Percentiles rank a stretch among this genome's conserved stretches.
Conservation (phyloP, 2,797 vertebrate genomes). For the Pseudochirops corinnae region DNA sequence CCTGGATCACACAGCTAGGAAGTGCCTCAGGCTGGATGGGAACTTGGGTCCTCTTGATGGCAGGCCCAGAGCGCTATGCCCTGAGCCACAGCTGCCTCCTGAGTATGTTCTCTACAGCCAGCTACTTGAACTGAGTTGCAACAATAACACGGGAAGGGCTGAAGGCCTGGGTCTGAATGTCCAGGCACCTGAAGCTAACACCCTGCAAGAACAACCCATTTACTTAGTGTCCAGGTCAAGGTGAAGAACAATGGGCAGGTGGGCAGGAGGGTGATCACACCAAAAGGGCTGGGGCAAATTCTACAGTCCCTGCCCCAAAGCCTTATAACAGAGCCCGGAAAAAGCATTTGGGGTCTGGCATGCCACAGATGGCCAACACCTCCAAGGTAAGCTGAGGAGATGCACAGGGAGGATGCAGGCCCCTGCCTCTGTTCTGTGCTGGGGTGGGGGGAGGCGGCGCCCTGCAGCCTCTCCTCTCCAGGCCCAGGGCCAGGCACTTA, state of each 20-base stretch:
- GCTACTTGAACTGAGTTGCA: not conserved
- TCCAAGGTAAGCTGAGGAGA: not conserved
- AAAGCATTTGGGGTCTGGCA: not conserved
- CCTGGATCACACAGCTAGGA: not conserved
- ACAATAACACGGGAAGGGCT: not conserved
- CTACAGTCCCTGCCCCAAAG: not conserved
- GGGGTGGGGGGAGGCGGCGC: not conserved
- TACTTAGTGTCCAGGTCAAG: not conserved
- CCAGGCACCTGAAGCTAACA: not conserved
- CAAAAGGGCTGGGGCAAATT: not conserved
- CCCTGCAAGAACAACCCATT: not conserved
- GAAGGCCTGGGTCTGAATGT: not conserved
- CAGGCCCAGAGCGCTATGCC: not conserved
- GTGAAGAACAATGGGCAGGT: not conserved
- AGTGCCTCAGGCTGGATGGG: not conserved
- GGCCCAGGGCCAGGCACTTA: constrained; percentile 68
- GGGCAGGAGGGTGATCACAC: not conserved
- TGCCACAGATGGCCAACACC: not conserved
- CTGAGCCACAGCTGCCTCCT: not conserved
- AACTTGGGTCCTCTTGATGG: not conserved
- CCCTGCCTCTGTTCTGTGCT: not conserved
- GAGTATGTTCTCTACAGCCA: not conserved
- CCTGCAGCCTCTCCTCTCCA: too few relatives aligned
- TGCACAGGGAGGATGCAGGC: not conserved
- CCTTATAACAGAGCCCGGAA: not conserved